These are phyloP conservation scores for Barypeithes pellucidus DNA, from an alignment of 2,888 invertebrate genomes.

Conservation along the genomic window DNA sequence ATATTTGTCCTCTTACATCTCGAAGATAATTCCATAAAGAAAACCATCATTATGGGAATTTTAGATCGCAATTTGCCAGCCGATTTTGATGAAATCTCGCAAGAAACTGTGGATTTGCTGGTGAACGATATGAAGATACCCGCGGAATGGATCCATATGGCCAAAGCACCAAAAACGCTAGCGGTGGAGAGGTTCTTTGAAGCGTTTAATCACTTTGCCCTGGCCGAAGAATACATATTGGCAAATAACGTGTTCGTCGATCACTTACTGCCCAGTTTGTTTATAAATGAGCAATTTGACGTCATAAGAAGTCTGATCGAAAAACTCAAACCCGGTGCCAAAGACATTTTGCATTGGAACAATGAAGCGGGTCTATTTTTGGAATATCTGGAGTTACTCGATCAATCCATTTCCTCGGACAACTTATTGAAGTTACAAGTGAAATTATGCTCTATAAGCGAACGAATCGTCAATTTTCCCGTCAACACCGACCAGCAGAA, in stretches of 20 bases:
- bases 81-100: conserved; percentile 64
- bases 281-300: conserved; percentile 73
- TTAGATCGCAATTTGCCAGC: conserved; percentile 80
- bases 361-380: conserved; percentile 58
- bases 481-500: conserved; percentile 59
- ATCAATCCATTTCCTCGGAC: conserved; percentile 56
- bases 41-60: conserved; percentile 78
- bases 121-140: conserved; percentile 81
- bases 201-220: conserved; percentile 79
- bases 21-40: conserved; percentile 75
- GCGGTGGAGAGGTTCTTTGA: conserved; percentile 63
- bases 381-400: conserved; percentile 61
- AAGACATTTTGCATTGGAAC: conserved; percentile 58
- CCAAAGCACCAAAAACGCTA: conserved; percentile 79
- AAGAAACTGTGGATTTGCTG: conserved; percentile 75
- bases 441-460: conserved; percentile 57
- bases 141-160: conserved; percentile 82
- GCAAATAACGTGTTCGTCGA: conserved; percentile 84
- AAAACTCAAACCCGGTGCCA: conserved; percentile 53
- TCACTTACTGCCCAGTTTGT: conserved; percentile 81
- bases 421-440: conserved; percentile 56
- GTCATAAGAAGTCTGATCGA: conserved; percentile 58
- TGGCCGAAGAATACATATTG: conserved; percentile 82
- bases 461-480: conserved; percentile 58
- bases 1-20: conserved; percentile 85